Evolutionary conservation across 1,140 invertebrate genomes (phyloP).

Genomic region (Paramacrobiotus metropolitanus): DNA sequence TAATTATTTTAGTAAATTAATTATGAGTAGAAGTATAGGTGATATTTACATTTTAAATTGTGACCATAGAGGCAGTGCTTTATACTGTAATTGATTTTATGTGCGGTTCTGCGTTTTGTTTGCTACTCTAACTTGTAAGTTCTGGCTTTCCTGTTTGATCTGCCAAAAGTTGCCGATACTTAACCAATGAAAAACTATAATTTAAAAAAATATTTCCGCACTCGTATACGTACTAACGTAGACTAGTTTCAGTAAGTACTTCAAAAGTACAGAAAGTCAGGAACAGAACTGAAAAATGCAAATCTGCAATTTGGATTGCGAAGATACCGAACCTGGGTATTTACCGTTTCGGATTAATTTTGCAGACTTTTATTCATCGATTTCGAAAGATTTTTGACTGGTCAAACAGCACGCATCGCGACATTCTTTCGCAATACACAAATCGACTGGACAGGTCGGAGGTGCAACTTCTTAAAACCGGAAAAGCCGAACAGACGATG

Average conservation of each 20-base stretch:
- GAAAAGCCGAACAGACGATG: not conserved
- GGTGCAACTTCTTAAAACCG: not conserved
- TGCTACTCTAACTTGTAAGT: too few species aligned
- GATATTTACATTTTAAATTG: too few species aligned
- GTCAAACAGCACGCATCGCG: not conserved
- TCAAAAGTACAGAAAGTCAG: not conserved
- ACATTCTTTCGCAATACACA: not conserved
- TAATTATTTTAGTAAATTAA: too few species aligned
- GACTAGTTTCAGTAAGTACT: not conserved
- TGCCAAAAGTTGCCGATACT: too few species aligned
- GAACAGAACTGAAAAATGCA: not conserved
- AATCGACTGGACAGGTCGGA: constrained; percentile 2
- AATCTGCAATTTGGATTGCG: too few species aligned
- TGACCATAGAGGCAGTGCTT: too few species aligned
- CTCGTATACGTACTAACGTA: not conserved
- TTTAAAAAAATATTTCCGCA: not conserved
- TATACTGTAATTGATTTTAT: too few species aligned
- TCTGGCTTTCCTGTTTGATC: too few species aligned
- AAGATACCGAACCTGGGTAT: too few species aligned
- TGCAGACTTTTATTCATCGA: not conserved
- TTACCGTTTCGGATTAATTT: not conserved
- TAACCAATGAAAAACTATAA: not conserved
- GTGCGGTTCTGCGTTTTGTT: too few species aligned
- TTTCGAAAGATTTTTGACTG: not conserved
- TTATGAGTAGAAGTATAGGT: too few species aligned